Evolutionary conservation across 2,888 invertebrate genomes (phyloP).

Genomic region (Teleiodes luculella): DNA sequence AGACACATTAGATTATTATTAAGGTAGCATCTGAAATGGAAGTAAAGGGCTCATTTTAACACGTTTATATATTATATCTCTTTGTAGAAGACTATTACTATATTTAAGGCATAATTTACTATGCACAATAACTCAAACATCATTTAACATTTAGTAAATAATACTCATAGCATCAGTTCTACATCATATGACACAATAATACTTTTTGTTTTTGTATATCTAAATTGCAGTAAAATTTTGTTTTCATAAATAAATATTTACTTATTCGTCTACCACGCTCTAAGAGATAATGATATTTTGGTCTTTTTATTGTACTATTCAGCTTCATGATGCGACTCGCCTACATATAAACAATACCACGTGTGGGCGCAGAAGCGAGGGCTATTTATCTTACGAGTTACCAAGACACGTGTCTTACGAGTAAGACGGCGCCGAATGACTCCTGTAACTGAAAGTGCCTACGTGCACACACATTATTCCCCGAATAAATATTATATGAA

Average conservation of each 20-base stretch:
- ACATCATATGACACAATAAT: conserved; percentile 16
- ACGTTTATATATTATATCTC: conserved; percentile 19
- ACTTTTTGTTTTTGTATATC: conserved; percentile 22
- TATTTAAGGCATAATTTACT: conserved; percentile 5
- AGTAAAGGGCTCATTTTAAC: conserved; percentile 24
- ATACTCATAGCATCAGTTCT: conserved; percentile 6
- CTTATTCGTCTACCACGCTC: conserved; percentile 7
- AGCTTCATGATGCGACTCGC: conserved; percentile 32
- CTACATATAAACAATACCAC: conserved; percentile 3
- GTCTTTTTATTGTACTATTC: conserved; percentile 69
- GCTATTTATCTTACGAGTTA: not conserved
- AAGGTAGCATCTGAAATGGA: conserved; percentile 28
- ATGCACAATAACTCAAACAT: not conserved
- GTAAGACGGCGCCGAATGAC: not conserved
- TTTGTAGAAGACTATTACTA: not conserved
- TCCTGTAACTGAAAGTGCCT: not conserved
- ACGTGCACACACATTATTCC: too few species aligned
- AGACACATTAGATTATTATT: conserved; percentile 32
- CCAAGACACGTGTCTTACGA: not conserved
- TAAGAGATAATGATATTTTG: conserved; percentile 31
- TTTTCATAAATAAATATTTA: conserved; percentile 25
- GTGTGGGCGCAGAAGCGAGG: not conserved
- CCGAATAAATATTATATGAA: too few species aligned
- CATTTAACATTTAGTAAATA: not conserved
- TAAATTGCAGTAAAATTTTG: conserved; percentile 40